Base-by-base conservation (phyloP, 2,113 vertebrate species). In the Carlito syrichta region DNA sequence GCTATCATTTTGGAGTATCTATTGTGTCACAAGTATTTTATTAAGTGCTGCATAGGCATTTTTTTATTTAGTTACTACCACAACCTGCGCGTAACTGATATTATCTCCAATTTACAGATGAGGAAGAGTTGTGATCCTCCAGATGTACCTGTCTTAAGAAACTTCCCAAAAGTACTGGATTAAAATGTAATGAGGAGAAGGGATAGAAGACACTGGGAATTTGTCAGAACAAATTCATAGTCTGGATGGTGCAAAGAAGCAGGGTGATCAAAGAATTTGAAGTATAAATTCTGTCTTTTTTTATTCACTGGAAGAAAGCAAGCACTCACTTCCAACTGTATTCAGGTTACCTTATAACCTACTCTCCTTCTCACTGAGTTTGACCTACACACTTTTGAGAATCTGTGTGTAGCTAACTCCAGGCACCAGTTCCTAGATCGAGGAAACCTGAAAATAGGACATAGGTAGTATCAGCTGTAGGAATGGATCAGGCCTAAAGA, bases 301-400 rank as follows among this genome's bases (percentile, higher is more conserved):
- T 69, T 43, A 83, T 2, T 19, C 16, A 27, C 3, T 32, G 50
- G 40, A 95, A 50, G 52, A 92, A 32, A 89, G 62, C 43, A 84
- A 84, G 40, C 27, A 17, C 6, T 63, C 3, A 0, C 1, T 3
- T 11, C 11, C 38, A 85, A 32, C 8, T 7, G 5, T 0, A 52
- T 35, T 2, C 0, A 5, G 22, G 1, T 58, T 9, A 8, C 3
- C 52, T 35, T 25, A 2, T 60, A 0, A 13, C 13, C 25, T 58
- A 3, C 3, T 50, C 9, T 88, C 56, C 25, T 45, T 11, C 1
- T 3, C 25, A 56, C 6, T 38, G 19, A 8, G 5, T 30, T 69
- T n/a, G 32, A 87, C 20, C 38, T 74, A 60, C 27, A 60, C 13
- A 25, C 50, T 50, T 58, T 66, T 77, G 71, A 62, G 84, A 79